These are phyloP conservation scores for Anthophora plumipes DNA, from an alignment of 2,888 invertebrate species.

Conservation along the genomic window DNA sequence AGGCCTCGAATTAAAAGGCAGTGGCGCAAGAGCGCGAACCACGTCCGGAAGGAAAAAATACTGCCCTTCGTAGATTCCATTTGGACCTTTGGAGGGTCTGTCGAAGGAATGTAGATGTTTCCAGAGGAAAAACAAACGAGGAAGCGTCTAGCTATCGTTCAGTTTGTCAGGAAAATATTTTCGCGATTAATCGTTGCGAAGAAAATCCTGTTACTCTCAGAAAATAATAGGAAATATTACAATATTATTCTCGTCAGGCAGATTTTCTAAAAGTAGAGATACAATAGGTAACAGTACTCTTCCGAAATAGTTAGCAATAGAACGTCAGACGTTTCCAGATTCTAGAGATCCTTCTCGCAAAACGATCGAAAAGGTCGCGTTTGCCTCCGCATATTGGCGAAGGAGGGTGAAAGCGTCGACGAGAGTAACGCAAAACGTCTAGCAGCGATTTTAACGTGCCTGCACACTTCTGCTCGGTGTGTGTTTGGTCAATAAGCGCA, in stretches of 20 bases:
- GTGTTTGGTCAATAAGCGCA: conserved; percentile 81
- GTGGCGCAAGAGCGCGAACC: conserved; percentile 42
- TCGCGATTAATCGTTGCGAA: neutral
- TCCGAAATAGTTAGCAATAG: neutral
- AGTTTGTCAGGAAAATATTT: neutral
- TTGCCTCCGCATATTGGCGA: conserved; percentile 76
- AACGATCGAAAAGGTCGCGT: neutral
- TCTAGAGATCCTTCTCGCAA: too few relatives aligned
- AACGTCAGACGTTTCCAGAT: neutral
- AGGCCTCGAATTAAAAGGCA: conserved; percentile 62
- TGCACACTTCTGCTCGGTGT: conserved; percentile 66
- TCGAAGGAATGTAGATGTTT: conserved; percentile 31
- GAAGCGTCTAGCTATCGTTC: neutral
- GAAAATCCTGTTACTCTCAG: too few relatives aligned
- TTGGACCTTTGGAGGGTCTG: conserved; percentile 17
- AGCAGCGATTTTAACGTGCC: conserved; percentile 64
- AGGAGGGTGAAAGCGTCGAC: conserved; percentile 65
- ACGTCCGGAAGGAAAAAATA: conserved; percentile 48
- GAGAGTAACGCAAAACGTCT: conserved; percentile 41
- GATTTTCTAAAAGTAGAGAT: too few relatives aligned
- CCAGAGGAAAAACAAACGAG: conserved; percentile 36
- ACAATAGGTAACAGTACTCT: too few relatives aligned
- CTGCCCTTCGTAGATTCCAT: conserved; percentile 49
- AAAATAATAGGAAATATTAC: too few relatives aligned
- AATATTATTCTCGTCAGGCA: too few relatives aligned